A percentile compares a stretch with the other conserved stretches of the same genome.
Conservation (phyloP, 1,140 invertebrate species). For the Drosophila ficusphila region DNA sequence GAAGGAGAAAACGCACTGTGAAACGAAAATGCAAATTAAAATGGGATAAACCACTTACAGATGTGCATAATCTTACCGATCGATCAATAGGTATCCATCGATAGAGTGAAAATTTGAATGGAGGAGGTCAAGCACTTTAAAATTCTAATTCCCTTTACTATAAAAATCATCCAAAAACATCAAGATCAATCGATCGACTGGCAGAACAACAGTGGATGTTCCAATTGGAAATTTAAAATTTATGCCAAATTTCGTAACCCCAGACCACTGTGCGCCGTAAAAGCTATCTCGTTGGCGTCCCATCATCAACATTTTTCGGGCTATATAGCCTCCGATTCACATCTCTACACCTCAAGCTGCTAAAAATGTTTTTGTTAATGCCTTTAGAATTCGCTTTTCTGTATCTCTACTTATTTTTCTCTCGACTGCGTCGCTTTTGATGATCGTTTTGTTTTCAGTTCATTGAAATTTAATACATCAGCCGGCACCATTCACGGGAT, state of each 20-base stretch:
- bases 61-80: conserved; percentile 3
- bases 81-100: neutral
- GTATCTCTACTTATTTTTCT: conserved; percentile 35
- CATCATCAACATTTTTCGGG: conserved; percentile 37
- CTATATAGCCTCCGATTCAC: conserved; percentile 28
- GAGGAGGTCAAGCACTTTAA: neutral
- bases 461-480: conserved; percentile 70
- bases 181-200: neutral
- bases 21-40: conserved; percentile 15
- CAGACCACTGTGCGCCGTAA: conserved; percentile 13
- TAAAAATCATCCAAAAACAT: neutral
- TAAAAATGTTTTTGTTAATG: conserved; percentile 50
- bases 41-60: conserved; percentile 1
- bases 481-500: conserved; percentile 8
- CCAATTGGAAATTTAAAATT: neutral
- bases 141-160: neutral
- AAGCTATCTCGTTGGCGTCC: conserved; percentile 16
- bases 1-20: conserved; percentile 11
- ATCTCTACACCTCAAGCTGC: conserved; percentile 8
- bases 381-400: conserved; percentile 62
- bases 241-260: neutral
- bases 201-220: neutral
- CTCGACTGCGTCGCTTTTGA: conserved; percentile 17
- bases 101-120: neutral
- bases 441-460: conserved; percentile 49